These are phyloP conservation scores for Physella acuta DNA, from an alignment of 1,140 invertebrate genomes.

Conservation along the genomic window DNA sequence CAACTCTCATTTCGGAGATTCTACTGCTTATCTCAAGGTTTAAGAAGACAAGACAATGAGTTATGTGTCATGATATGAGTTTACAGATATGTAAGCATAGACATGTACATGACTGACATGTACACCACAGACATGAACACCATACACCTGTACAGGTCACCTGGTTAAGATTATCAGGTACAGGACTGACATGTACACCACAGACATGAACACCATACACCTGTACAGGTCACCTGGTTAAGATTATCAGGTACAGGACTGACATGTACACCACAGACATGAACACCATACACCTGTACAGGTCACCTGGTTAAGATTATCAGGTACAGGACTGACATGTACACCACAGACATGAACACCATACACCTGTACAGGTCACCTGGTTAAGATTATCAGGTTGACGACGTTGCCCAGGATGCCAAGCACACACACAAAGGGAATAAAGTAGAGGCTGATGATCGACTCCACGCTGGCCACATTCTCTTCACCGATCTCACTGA, in stretches of 20 bases:
- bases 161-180: too few relatives aligned
- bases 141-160: too few relatives aligned
- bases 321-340: conserved; percentile 44
- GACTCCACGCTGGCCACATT: conserved; percentile 32
- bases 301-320: conserved; percentile 41
- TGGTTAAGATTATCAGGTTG: conserved; percentile 48
- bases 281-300: conserved; percentile 47
- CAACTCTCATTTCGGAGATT: too few relatives aligned
- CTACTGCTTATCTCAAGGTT: too few relatives aligned
- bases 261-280: conserved; percentile 44
- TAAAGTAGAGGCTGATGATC: conserved; percentile 37
- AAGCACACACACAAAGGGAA: conserved; percentile 48
- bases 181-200: conserved; percentile 42
- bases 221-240: conserved; percentile 39
- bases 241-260: conserved; percentile 30
- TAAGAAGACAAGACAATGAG: too few relatives aligned
- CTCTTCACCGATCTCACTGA: conserved; percentile 22
- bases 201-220: conserved; percentile 42
- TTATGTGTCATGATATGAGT: too few relatives aligned
- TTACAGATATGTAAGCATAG: too few relatives aligned
- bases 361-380: conserved; percentile 41
- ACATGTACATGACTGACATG: too few relatives aligned
- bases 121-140: too few relatives aligned
- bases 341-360: conserved; percentile 42
- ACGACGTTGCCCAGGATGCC: conserved; percentile 53